Evolutionary conservation across 2,888 invertebrate species (phyloP), one percentile per base, ranked within the genome.

Genomic region (Lasioglossum morio): DNA sequence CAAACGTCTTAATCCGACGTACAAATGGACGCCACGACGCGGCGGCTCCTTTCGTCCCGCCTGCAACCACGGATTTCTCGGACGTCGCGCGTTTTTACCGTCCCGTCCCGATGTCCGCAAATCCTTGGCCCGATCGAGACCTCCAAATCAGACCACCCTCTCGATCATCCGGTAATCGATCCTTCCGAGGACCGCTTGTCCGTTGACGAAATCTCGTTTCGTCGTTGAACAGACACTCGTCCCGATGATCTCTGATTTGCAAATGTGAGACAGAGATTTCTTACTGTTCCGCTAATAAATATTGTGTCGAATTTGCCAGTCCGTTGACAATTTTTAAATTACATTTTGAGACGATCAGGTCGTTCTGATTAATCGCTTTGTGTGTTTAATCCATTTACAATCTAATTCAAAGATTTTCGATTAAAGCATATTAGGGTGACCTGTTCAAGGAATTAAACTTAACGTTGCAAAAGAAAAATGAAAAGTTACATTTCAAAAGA

Each of bases 1-100:
- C 88, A 83, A 91, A 91, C 90, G 84, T 92, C 87, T 93, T 93
- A 93, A 93, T 93, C 93, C 87, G 91, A 90, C 89, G 87, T 77
- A 84, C 85, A 87, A 89, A 89, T 88, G 82, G 87, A 85, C 84
- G 79, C 77, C 78, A 77, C 72, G 84, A 77, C 83, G 78, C 72
- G 85, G 78, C 83, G 78, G 84, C 87, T 73, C 57, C 83, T 78
- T 85, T 84, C 80, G 72, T 81, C 88, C 75, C 53, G 53, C 73
- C 76, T 75, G 81, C 89, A 87, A 85, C 84, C 91, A 87, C 87
- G 85, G 66, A 82, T 79, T 72, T 77, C 75, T 60, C 76, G 72
- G 30, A 23, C 60, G 40, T 66, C 63, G 43, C 40, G 23, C 66
- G 72, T 73, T 72, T 70, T 46, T 37, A 57, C 72, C 77, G 57